Evolutionary conservation across 2,113 vertebrate species (phyloP).

Genomic region (Nyctibius bracteatus): DNA sequence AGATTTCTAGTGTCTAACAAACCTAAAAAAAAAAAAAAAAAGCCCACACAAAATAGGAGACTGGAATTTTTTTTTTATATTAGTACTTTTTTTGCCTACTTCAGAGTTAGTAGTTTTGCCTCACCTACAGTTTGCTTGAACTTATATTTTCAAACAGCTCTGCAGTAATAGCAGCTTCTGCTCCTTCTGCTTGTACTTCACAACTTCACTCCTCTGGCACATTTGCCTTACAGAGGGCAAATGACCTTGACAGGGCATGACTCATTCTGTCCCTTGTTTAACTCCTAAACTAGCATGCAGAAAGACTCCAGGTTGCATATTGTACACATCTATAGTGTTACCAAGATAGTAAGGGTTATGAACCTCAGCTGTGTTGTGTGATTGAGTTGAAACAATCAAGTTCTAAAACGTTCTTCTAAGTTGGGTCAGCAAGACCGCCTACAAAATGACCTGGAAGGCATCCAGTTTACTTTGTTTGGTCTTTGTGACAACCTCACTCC

Average conservation of each 20-base stretch:
- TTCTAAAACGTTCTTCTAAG: not conserved
- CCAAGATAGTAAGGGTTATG: not conserved
- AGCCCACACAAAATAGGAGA: not conserved
- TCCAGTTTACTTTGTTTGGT: not conserved
- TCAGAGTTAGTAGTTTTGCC: not conserved
- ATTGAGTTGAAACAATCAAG: not conserved
- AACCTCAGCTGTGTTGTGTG: not conserved
- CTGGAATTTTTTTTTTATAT: not conserved
- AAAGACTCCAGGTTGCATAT: not conserved
- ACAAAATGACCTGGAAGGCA: not conserved
- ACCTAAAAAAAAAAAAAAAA: not conserved
- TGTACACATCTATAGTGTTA: not conserved
- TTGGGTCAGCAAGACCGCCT: not conserved
- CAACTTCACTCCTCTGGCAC: not conserved
- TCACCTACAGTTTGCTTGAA: not conserved
- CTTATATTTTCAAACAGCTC: not conserved
- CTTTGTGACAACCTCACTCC: not conserved
- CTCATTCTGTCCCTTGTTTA: not conserved
- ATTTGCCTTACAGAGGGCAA: not conserved
- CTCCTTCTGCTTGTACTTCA: not conserved
- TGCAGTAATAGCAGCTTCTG: not conserved
- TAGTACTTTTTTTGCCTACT: not conserved
- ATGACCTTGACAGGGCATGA: slow-evolving; percentile 56
- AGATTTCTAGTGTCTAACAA: not conserved
- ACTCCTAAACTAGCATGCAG: not conserved